Evolutionary conservation across 2,113 vertebrate species (phyloP), one percentile per base, ranked within the genome.

Genomic region (Amphiprion percula): DNA sequence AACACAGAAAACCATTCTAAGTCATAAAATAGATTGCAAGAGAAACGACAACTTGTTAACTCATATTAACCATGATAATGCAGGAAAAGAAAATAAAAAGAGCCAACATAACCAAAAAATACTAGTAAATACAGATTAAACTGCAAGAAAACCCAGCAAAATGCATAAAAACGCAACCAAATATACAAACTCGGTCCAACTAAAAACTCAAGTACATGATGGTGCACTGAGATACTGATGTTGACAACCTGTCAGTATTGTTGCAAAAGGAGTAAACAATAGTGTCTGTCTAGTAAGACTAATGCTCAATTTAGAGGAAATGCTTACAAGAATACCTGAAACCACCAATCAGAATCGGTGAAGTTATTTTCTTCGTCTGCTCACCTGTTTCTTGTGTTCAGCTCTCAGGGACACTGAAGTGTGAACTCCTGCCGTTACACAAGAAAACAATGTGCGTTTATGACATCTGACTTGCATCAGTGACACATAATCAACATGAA

Each of bases 391-490:
- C 2, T 37, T 55, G 33, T 23, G 46, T n/a, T 26, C 6, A 39
- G 21, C 41, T 37, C 26, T 15, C 46, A 33, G 14, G 62, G 52
- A 26, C 12, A 46, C 50, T 3, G 5, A 12, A 47, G 71, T 39
- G n/a, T 0, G 15, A 58, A 16, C 28, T 19, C 17, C 11, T n/a
- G 47, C 33, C 26, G 26, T 30, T 41, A 12, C 9, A 41, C 37
- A 47, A 24, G 33, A 30, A 75, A 23, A 53, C 12, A 64, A 59
- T 12, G 50, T 15, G 24, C 49, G 30, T 67, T 46, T 52, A 59
- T 52, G 4, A 47, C 33, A 4, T 23, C 26, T 49, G 15, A 30
- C 5, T 70, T 50, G 49, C 30, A 67, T 44, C 46, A 52, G 39
- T 44, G 61, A 68, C 54, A 54, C 15, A 74, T 44, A 5, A 63